A percentile compares a stretch with the other conserved stretches of the same genome.
phyloP scores from a whole-genome alignment of 2,888 invertebrate species.

The Oxycera nigricornis region DNA sequence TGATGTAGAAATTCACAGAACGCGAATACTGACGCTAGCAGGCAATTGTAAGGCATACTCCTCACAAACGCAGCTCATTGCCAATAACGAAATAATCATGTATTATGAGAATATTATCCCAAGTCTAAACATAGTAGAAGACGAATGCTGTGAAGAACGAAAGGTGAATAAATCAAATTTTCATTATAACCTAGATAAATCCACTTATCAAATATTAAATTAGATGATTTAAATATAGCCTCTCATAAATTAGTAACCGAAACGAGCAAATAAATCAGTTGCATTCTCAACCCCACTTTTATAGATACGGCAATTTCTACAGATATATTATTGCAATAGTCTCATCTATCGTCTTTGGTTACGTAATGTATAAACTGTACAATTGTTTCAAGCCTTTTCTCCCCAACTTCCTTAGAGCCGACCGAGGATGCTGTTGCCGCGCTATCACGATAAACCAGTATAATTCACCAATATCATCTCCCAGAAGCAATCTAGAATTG shows the following conservation, averaged over 20 bases:
- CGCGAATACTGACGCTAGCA: not conserved
- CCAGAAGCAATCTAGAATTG: not conserved
- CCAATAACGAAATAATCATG: not conserved
- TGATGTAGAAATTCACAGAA: not conserved
- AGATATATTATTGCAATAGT: not conserved
- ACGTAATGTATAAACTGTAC: not conserved
- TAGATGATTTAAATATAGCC: conserved; percentile 8
- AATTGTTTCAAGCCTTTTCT: not conserved
- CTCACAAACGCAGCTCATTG: not conserved
- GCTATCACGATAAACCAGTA: conserved; percentile 1
- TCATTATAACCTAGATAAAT: not conserved
- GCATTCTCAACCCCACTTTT: not conserved
- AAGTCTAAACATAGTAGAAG: conserved; percentile 6
- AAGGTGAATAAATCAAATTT: not conserved
- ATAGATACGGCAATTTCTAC: not conserved
- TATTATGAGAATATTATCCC: conserved; percentile 5
- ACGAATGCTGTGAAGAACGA: not conserved
- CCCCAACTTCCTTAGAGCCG: not conserved
- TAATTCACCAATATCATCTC: not conserved
- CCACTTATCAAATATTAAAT: conserved; percentile 13
- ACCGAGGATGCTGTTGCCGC: conserved; percentile 5
- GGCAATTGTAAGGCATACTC: not conserved
- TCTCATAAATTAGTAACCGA: conserved; percentile 3
- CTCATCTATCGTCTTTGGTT: not conserved
- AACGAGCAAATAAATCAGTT: not conserved